A percentile compares a stretch with the other conserved stretches of the same genome.
phyloP scores from a whole-genome alignment of 1,140 invertebrate species.

The Dreissena polymorpha region DNA sequence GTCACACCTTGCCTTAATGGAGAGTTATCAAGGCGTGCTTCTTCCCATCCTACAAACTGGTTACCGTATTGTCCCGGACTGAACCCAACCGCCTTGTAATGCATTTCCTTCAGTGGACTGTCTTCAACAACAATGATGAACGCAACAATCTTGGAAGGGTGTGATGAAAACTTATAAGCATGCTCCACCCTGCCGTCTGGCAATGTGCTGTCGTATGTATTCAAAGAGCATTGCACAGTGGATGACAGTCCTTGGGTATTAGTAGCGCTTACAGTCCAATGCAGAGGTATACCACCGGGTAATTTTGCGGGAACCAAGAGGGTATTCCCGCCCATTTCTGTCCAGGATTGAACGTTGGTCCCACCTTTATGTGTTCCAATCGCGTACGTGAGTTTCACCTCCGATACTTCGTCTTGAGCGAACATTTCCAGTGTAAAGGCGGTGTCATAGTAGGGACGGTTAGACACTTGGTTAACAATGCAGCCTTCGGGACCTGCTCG shows the following conservation, averaged over 20 bases:
- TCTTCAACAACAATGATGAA: conserved; percentile 33
- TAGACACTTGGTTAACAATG: conserved; percentile 13
- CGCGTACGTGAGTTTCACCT: conserved; percentile 29
- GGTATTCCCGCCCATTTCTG: conserved; percentile 21
- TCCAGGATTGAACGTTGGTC: conserved; percentile 25
- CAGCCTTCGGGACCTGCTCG: conserved; percentile 22
- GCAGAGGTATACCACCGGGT: conserved; percentile 27
- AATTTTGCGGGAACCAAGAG: conserved; percentile 24
- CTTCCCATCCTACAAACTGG: conserved; percentile 33
- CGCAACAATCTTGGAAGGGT: conserved; percentile 18
- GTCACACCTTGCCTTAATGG: not conserved
- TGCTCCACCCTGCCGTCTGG: conserved; percentile 35
- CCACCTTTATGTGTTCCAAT: conserved; percentile 43
- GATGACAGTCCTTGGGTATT: conserved; percentile 46
- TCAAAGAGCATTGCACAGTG: conserved; percentile 32
- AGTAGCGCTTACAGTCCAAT: conserved; percentile 29
- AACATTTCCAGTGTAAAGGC: conserved; percentile 30
- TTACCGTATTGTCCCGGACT: conserved; percentile 34
- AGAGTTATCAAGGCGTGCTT: conserved; percentile 17
- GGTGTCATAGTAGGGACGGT: conserved; percentile 28
- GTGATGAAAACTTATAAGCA: conserved; percentile 25
- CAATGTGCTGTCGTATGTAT: conserved; percentile 39
- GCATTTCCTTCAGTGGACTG: too few species aligned
- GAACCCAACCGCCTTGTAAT: conserved; percentile 40
- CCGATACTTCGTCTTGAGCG: too few species aligned